These are phyloP conservation scores for Cyanoliseus patagonus DNA, from an alignment of 2,113 vertebrate species.

Conservation along the genomic window DNA sequence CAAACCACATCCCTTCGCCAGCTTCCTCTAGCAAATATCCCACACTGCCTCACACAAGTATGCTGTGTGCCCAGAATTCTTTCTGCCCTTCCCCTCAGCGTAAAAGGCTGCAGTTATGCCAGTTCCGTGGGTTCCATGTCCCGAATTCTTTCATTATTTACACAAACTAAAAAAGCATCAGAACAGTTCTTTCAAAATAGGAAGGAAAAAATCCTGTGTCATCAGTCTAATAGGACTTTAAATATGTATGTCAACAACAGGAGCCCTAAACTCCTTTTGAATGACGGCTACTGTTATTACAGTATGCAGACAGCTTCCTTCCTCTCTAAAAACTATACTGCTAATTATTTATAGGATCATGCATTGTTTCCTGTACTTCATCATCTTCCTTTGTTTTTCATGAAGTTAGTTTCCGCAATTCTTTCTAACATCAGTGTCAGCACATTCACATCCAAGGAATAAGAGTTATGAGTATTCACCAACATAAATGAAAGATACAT, in stretches of 20 bases:
- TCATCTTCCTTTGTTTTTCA: not conserved
- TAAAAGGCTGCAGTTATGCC: not conserved
- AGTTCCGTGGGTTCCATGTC: not conserved
- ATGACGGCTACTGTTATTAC: not conserved
- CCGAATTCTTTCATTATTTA: not conserved
- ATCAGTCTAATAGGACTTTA: not conserved
- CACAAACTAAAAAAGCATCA: not conserved
- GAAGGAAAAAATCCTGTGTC: not conserved
- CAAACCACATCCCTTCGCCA: not conserved
- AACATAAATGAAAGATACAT: not conserved
- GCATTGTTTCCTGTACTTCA: not conserved
- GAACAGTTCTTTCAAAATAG: not conserved
- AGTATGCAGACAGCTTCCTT: not conserved
- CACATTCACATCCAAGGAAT: not conserved
- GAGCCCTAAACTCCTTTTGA: not conserved
- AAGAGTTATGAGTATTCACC: not conserved
- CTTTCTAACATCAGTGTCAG: not conserved
- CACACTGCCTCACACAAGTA: not conserved
- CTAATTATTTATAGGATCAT: not conserved
- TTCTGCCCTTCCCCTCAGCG: not conserved
- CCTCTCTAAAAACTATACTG: not conserved
- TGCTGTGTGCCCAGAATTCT: not conserved
- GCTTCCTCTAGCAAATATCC: not conserved
- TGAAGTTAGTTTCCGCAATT: not conserved
- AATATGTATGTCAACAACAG: not conserved